Base-by-base conservation (phyloP, 1,140 invertebrate genomes). In the Drosophila bifasciata region DNA sequence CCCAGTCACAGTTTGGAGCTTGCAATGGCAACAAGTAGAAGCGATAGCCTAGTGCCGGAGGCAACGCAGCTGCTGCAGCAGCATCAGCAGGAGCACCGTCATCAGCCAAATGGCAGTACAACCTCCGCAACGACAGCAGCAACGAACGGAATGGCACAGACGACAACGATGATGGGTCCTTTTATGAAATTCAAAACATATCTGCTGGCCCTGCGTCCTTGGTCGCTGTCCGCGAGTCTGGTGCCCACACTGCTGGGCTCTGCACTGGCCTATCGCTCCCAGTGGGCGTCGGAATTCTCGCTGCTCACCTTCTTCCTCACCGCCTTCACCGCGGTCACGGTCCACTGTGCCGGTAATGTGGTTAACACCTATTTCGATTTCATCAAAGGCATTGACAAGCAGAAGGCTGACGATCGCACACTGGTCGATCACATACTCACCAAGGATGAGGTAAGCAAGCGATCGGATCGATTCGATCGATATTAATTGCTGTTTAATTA, bases 311-410 rank as follows among this genome's bases (percentile, higher is more conserved):
- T 98, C 58, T 76, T 98, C 7, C 92, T 97, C 0, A 98, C 97
- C 1, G 92, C 97, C 19, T 94, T 97, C 45, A 98, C 97, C 1
- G 95, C 98, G 6, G 92, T 98, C 50, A 97, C 96, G 13, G 97
- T 99, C 2, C 98, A 99, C 91, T 97, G 97, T 49, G 98, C 98
- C 56, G 98, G 97, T 39, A 99, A 99, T 92, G 95, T 99, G n/a
- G 97, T 99, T 1, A 99, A 99, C 90, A 99, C 97, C 0, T 99
- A 98, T 91, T 98, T 96, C 91, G 97, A 99, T 92, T 99, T 97
- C 91, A 94, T 97, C 6, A 97, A 97, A 92, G 98, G 97, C 28
- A 97, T 99, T 43, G 98, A 98, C 89, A 96, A 96, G 89, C 94
- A 96, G 53, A 97, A 97, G 92, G 97, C 96, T 79, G 97, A 98